Evolutionary conservation across 64 coral and sea anemone genomes (phyloP).

Genomic region (Orbicella faveolata): DNA sequence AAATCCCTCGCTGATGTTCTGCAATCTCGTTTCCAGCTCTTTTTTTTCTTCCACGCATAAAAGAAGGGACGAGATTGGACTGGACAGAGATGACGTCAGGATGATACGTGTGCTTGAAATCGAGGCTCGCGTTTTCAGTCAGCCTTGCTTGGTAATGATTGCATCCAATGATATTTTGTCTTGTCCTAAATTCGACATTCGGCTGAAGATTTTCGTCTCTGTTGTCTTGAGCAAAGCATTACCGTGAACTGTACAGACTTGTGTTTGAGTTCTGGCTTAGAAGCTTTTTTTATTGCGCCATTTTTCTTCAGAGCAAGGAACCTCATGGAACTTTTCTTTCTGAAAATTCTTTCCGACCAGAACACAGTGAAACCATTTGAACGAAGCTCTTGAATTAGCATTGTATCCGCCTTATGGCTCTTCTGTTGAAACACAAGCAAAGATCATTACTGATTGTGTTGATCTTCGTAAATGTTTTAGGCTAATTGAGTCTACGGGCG

Average conservation of each 20-base stretch:
- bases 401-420: slow-evolving; percentile 25
- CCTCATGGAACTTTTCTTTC: neutral
- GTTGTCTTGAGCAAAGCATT: neutral
- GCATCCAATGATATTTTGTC: neutral
- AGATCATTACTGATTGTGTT: neutral
- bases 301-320: slow-evolving; percentile 62
- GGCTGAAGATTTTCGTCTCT: neutral
- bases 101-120: neutral
- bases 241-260: slow-evolving; percentile 51
- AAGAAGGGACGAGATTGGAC: neutral
- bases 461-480: neutral
- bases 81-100: neutral
- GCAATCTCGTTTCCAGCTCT: neutral
- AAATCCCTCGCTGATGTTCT: too few relatives aligned
- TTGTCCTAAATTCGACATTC: neutral
- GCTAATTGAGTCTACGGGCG: too few relatives aligned
- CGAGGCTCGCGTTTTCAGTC: neutral
- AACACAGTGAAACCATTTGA: slow-evolving; percentile 30
- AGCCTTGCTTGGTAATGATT: too few relatives aligned
- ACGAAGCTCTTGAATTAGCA: slow-evolving; percentile 26
- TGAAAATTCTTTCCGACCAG: slow-evolving; percentile 13
- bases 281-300: slow-evolving; percentile 45
- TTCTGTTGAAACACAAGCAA: slow-evolving; percentile 16
- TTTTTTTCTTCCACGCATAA: neutral
- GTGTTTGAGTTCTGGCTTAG: slow-evolving; percentile 25